Evolutionary conservation across 2,113 vertebrate species (phyloP), one percentile per base, ranked within the genome.

Genomic region (Hippocampus mohnikei): DNA sequence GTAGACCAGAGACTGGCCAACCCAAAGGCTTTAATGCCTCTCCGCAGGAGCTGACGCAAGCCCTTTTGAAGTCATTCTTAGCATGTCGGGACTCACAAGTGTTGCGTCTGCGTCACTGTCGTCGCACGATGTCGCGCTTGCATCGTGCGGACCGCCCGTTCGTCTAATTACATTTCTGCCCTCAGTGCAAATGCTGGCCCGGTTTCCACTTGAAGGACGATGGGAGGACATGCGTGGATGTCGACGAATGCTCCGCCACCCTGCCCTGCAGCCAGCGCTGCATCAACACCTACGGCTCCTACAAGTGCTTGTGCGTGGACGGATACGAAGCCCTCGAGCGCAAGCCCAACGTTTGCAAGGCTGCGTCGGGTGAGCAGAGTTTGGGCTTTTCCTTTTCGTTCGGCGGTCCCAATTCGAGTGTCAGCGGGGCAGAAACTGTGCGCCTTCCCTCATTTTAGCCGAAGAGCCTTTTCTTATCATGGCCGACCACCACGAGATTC

Each of bases 381-480:
- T 66, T 69, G 33, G 12, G 27, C 4, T 42, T 27, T 55, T 44
- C n/a, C 8, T 29, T 40, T 18, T 52, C 21, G 2, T 41, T 68
- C 0, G 1, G 15, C 21, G 11, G 20, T 50, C 48, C 21, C 18
- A 21, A 23, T n/a, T 68, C 33, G 13, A 55, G 29, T 56, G 18
- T 48, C 29, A 18, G 23, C 33, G 0, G 23, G n/a, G 7, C 25
- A 27, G 20, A 64, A 3, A 55, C 72, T 33, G 15, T 53, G 4
- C n/a, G 53, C 67, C 8, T 76, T 73, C 16, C 55, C 58, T 23
- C 53, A 77, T 65, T 87, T 77, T 92, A 99, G 97, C 91, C 85
- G 96, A 99, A 85, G 96, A 98, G 72, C 95, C 97, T 59, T 96
- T 98, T 88, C 93, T 99, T 82, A 96, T 99, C 85, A 95, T 99